phyloP scores from a whole-genome alignment of 2,797 vertebrate genomes.

The Rhinella marina region DNA sequence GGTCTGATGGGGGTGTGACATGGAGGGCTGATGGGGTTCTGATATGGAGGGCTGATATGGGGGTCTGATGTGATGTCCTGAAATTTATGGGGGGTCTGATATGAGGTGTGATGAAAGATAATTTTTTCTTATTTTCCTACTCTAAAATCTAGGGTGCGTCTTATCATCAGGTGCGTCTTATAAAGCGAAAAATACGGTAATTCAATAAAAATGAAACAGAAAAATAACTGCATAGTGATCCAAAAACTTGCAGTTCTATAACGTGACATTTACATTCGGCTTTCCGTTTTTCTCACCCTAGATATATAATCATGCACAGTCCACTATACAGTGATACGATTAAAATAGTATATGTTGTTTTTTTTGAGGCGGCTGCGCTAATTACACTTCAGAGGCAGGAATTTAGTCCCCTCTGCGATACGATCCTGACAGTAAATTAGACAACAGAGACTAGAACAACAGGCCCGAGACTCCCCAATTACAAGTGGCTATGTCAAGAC shows the following conservation, averaged over 20 bases:
- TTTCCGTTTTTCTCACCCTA: background rate
- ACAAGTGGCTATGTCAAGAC: slow-evolving; percentile 32
- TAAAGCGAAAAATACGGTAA: too few relatives aligned
- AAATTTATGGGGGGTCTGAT: too few relatives aligned
- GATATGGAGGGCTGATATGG: too few relatives aligned
- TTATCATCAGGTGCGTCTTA: too few relatives aligned
- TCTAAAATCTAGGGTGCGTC: too few relatives aligned
- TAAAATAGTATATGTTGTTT: background rate
- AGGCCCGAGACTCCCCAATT: slow-evolving; percentile 37
- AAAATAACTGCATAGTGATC: background rate
- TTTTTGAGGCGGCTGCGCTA: background rate
- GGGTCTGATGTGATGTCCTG: too few relatives aligned
- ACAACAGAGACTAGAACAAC: slow-evolving; percentile 39
- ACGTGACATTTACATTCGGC: background rate
- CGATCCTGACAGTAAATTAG: slow-evolving; percentile 46
- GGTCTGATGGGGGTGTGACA: too few relatives aligned
- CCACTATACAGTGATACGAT: background rate
- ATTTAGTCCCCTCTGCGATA: slow-evolving; percentile 27
- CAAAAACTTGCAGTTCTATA: background rate
- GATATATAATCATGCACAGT: background rate
- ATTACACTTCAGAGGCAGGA: slow-evolving; percentile 31
- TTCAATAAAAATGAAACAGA: background rate
- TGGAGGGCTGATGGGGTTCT: too few relatives aligned
- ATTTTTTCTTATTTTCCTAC: too few relatives aligned
- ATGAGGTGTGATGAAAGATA: too few relatives aligned